These are phyloP conservation scores for Corydoras sp. DNA, from an alignment of 2,113 vertebrate species.

Conservation along the genomic window DNA sequence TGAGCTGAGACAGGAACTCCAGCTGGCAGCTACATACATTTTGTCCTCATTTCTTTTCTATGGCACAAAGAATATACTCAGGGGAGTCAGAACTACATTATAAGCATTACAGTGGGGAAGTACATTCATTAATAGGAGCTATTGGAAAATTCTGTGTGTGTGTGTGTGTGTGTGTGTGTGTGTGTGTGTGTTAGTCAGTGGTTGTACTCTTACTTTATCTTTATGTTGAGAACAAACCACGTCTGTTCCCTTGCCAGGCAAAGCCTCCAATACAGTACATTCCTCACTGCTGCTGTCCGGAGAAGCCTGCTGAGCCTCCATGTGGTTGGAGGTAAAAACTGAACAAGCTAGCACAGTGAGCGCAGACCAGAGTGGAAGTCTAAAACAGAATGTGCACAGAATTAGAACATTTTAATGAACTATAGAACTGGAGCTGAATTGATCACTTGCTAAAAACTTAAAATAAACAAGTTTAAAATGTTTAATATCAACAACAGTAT, in stretches of 20 bases:
- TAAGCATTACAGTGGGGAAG: not conserved
- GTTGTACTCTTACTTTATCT: conserved; percentile 68
- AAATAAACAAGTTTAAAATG: too few relatives aligned
- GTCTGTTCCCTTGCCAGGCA: conserved; percentile 72
- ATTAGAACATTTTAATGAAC: too few relatives aligned
- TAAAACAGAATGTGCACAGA: conserved; percentile 3
- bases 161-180: too few relatives aligned
- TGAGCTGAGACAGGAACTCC: too few relatives aligned
- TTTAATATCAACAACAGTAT: too few relatives aligned
- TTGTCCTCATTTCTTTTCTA: too few relatives aligned
- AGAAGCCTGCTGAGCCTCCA: conserved; percentile 81
- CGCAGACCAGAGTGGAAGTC: conserved; percentile 65
- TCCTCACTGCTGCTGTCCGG: conserved; percentile 79
- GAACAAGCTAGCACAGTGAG: conserved; percentile 72
- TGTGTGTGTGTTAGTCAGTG: conserved; percentile 3
- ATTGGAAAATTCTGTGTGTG: not conserved
- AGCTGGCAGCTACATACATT: too few relatives aligned
- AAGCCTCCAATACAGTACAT: conserved; percentile 81
- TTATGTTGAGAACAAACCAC: conserved; percentile 79
- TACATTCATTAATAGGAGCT: not conserved
- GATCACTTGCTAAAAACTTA: too few relatives aligned
- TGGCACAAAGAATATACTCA: too few relatives aligned
- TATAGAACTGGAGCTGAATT: too few relatives aligned
- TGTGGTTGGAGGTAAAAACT: conserved; percentile 79
- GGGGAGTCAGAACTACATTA: not conserved